Evolutionary conservation across 1,140 invertebrate species (phyloP), one percentile per base, ranked within the genome.

Genomic region (Scylla paramamosain): DNA sequence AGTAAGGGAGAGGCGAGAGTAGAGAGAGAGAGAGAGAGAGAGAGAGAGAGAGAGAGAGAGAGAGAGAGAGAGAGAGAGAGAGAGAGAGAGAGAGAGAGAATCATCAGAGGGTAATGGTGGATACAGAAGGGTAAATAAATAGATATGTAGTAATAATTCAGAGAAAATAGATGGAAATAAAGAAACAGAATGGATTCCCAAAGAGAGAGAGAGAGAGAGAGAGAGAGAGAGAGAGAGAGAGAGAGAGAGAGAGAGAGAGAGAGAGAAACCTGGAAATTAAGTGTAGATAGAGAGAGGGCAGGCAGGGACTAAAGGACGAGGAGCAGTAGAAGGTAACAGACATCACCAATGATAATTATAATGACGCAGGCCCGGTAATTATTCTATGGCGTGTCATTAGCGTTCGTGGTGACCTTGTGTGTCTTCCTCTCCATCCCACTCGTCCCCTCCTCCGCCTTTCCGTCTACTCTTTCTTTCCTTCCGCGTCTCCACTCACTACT

Each of bases 311-410:
- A 67, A 2, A 59, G 93, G 39, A 46, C 39, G 39, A 39, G 25
- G 86, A 28, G 29, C 14, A 39, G 48, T 8, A 59, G 87, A 45
- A 31, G 39, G 59, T 20, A 29, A 67, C 7, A 52, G 93, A 39
- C 59, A n/a, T 32, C 16, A n/a, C 6, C 67, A 59, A 82, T 84
- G 45, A 82, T 94, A 94, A 94, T 94, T 94, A 94, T 52, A 94
- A 90, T 77, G 89, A 94, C 52, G 29, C 31, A 45, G 14, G 46
- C 46, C 31, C n/a, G n/a, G 89, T 91, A 84, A 94, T 94, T 91
- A 94, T 91, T 84, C 88, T 84, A 91, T 91, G 32, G 59, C 93
- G 88, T 94, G 93, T 84, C 88, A 91, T 90, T 94, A 94, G 84
- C 67, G 93, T 46, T 48, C 59, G 14, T 52, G 29, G 88, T 31